Base-by-base conservation (phyloP, 2,113 vertebrate species). In the Urocynchramus pylzowi region DNA sequence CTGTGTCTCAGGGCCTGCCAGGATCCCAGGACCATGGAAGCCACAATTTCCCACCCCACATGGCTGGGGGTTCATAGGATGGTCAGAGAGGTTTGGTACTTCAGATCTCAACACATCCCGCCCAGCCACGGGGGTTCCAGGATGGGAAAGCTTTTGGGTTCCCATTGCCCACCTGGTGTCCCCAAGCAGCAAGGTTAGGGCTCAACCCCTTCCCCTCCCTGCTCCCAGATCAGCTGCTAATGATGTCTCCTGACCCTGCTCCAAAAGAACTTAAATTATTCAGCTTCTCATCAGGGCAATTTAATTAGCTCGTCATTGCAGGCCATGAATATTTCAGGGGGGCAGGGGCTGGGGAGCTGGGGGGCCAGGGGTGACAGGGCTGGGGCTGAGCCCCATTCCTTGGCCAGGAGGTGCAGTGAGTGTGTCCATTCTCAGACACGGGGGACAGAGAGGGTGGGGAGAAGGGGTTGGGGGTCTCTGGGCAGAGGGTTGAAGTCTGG, bases 261-360 rank as follows among this genome's bases (percentile, higher is more conserved):
- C 2, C 0, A 41, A 84, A 94, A 76, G 84, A 71, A 44, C 0
- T 6, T 97, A 87, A 97, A 97, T 97, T 95, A 97, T 97, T 97
- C 93, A 97, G 93, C 78, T 91, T 64, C 91, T 95, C 95, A 94
- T 97, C 94, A 94, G 68, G 61, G 64, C 96, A 97, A 97, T 97
- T 97, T 96, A 97, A 97, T 96, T 94, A 97, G 93, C 90, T 96
- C 26, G 0, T 95, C 93, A 90, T 79, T 69, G 87, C 6, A 5
- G 69, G 28, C 85, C 91, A 96, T 95, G 59, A 96, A 97, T 97
- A 97, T 97, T 97, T 97, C 88, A 91, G 70, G 37, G 94, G 74
- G 49, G 49, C 56, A 78, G 49, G 27, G 21, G 14, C n/a, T 6
- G 4, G 42, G 76, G 63, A 73, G 64, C 35, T 47, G 16, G 23